phyloP scores from a whole-genome alignment of 2,113 vertebrate genomes.

The Chionodraco myersi region DNA sequence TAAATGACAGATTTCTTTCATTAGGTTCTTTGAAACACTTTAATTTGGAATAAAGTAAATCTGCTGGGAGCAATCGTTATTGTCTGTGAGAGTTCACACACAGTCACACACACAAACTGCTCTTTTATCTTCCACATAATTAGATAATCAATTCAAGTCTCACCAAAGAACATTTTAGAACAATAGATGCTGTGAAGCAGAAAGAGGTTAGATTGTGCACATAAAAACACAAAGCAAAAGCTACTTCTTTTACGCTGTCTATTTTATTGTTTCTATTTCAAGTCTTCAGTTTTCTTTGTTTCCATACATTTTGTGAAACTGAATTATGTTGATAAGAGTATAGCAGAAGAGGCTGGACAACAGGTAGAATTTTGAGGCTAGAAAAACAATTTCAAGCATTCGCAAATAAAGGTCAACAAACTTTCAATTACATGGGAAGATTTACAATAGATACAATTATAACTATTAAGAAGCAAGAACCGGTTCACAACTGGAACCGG shows the following conservation, averaged over 20 bases:
- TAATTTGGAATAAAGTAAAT: not conserved
- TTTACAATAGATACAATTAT: too few relatives aligned
- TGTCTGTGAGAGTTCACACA: not conserved
- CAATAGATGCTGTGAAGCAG: not conserved
- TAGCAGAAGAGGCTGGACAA: not conserved
- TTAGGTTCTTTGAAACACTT: conserved; percentile 14
- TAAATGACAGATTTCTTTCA: conserved; percentile 24
- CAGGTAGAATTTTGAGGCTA: too few relatives aligned
- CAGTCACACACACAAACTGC: not conserved
- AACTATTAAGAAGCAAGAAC: too few relatives aligned
- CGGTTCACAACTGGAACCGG: too few relatives aligned
- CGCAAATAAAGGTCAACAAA: too few relatives aligned
- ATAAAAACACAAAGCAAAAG: not conserved
- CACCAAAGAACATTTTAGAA: not conserved
- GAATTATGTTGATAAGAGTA: not conserved
- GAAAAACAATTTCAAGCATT: too few relatives aligned
- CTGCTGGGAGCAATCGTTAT: not conserved
- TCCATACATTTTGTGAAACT: not conserved
- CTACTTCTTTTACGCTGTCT: not conserved
- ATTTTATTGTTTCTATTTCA: not conserved
- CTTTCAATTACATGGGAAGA: too few relatives aligned
- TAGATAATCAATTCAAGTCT: not conserved
- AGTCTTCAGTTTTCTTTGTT: not conserved
- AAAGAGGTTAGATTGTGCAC: not conserved
- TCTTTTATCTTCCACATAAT: not conserved